Evolutionary conservation across 2,888 invertebrate genomes (phyloP).

Genomic region (Athripsodes cinereus): DNA sequence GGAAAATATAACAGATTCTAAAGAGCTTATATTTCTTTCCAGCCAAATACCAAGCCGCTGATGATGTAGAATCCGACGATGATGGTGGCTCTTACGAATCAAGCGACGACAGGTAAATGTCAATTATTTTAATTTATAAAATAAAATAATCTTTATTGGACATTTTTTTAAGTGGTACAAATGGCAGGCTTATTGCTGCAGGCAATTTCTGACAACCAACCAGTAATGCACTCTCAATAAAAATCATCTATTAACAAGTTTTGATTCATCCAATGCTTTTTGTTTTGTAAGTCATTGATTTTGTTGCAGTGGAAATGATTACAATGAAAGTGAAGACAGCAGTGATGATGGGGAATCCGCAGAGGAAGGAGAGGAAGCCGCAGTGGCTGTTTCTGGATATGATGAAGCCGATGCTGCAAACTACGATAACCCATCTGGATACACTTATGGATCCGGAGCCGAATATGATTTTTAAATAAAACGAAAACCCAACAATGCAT

Average conservation of each 20-base stretch:
- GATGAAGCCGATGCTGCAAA: conserved; percentile 42
- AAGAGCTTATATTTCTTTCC: conserved; percentile 4
- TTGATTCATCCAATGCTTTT: too few relatives aligned
- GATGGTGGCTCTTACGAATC: conserved; percentile 21
- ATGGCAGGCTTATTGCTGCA: too few relatives aligned
- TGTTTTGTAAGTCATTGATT: too few relatives aligned
- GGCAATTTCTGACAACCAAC: too few relatives aligned
- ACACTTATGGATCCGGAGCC: conserved; percentile 43
- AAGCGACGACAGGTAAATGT: conserved; percentile 20
- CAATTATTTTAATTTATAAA: too few relatives aligned
- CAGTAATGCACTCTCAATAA: too few relatives aligned
- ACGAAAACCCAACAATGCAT: too few relatives aligned
- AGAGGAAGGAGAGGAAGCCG: conserved; percentile 11
- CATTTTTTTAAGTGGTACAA: too few relatives aligned
- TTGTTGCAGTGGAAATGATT: conserved; percentile 15
- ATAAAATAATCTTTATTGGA: too few relatives aligned
- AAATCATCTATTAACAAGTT: too few relatives aligned
- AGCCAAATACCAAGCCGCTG: conserved; percentile 22
- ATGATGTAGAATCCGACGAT: conserved; percentile 3
- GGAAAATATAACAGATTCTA: too few relatives aligned
- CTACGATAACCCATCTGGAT: conserved; percentile 43
- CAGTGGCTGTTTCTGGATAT: conserved; percentile 34
- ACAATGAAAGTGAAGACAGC: conserved; percentile 27
- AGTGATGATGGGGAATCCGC: conserved; percentile 26
- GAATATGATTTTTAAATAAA: conserved; percentile 37